Conservation (phyloP, 1,140 invertebrate genomes). For the Drosophila cardini region DNA sequence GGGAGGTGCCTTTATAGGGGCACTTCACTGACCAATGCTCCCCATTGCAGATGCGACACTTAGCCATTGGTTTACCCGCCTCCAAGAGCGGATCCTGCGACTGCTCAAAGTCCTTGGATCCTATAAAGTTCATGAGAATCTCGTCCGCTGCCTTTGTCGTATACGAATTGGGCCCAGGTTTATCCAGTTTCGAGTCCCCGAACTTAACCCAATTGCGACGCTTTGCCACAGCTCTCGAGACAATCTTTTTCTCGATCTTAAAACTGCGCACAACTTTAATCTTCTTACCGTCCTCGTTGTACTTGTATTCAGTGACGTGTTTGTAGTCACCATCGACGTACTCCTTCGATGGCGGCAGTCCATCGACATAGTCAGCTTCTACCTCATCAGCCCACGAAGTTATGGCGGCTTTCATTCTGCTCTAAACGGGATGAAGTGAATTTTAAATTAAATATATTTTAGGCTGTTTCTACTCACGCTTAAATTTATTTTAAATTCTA, state of each 20-base stretch:
- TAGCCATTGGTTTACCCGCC: conserved; percentile 89
- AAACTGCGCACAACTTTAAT: conserved; percentile 94
- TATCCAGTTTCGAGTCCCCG: conserved; percentile 95
- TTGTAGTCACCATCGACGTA: conserved; percentile 94
- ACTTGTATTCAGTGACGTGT: conserved; percentile 96
- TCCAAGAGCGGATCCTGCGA: conserved; percentile 89
- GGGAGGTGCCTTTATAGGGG: conserved; percentile 96
- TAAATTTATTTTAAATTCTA: neutral
- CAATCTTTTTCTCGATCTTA: conserved; percentile 95
- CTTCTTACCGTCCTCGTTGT: conserved; percentile 95
- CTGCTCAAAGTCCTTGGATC: conserved; percentile 93
- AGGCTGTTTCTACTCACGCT: neutral
- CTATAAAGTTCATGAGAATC: conserved; percentile 96
- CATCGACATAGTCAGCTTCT: conserved; percentile 91
- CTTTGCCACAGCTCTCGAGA: conserved; percentile 95
- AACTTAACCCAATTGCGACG: conserved; percentile 98
- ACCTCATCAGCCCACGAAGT: conserved; percentile 97
- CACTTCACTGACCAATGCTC: conserved; percentile 99
- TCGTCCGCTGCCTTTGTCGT: conserved; percentile 98
- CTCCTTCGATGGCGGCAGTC: conserved; percentile 92
- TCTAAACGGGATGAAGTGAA: neutral
- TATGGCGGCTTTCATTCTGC: conserved; percentile 88
- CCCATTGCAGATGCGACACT: conserved; percentile 97
- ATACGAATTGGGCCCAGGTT: conserved; percentile 97
- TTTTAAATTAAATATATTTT: neutral